Conservation (phyloP, 2,888 invertebrate species). For the Chromoteleia sp. region DNA sequence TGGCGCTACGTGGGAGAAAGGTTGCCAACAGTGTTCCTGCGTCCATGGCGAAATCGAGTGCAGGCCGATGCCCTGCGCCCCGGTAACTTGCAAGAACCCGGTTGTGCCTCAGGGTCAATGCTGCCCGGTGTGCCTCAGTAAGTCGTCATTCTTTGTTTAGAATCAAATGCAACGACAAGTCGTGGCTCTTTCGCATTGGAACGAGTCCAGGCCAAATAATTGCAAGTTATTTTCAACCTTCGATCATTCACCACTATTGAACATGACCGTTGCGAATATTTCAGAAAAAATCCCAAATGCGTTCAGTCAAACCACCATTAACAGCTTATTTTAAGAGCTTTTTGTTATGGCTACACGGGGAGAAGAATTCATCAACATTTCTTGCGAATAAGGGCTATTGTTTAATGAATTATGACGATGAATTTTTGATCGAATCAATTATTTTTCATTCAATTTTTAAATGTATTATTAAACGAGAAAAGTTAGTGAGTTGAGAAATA, state of each 20-base stretch:
- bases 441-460: too few species aligned
- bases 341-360: not conserved
- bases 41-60: slow-evolving; percentile 94
- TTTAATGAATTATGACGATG: too few species aligned
- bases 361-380: too few species aligned
- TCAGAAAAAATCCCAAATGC: slow-evolving; percentile 21
- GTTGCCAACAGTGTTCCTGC: slow-evolving; percentile 95
- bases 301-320: slow-evolving; percentile 3
- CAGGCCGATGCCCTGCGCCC: slow-evolving; percentile 92
- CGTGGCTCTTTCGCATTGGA: slow-evolving; percentile 36
- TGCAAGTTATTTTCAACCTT: slow-evolving; percentile 45
- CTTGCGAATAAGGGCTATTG: too few species aligned
- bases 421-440: too few species aligned
- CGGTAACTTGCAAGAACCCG: slow-evolving; percentile 92
- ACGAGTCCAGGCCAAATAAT: slow-evolving; percentile 51
- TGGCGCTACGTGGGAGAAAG: slow-evolving; percentile 93
- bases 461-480: too few species aligned
- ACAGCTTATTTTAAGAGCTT: not conserved
- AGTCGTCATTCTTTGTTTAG: slow-evolving; percentile 83
- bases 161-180: slow-evolving; percentile 16
- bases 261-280: slow-evolving; percentile 19
- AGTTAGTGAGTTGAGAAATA: too few species aligned
- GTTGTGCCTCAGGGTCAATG: slow-evolving; percentile 92
- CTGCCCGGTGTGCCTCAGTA: slow-evolving; percentile 94
- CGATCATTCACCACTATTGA: slow-evolving; percentile 40